phyloP scores from a whole-genome alignment of 1,140 invertebrate genomes.

The Papilio aristodemus region DNA sequence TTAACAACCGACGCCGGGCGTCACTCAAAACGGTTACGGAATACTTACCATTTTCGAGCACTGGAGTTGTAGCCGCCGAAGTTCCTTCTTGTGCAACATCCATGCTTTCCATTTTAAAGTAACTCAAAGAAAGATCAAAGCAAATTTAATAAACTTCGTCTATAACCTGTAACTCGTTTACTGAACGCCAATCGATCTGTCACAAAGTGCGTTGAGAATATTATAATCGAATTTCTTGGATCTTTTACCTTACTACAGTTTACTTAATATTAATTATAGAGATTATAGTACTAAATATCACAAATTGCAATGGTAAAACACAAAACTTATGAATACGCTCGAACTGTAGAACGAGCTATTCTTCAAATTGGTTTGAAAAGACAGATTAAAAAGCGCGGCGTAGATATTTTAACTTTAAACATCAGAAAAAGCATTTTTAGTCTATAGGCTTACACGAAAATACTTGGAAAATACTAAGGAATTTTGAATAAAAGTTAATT shows the following conservation, averaged over 20 bases:
- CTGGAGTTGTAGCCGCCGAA: conserved; percentile 64
- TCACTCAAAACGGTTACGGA: conserved; percentile 35
- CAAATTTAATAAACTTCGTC: conserved; percentile 51
- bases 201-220: conserved; percentile 39
- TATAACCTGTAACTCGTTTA: conserved; percentile 70
- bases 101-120: conserved; percentile 73
- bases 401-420: not conserved
- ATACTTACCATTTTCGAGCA: conserved; percentile 69
- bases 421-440: not conserved
- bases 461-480: too few species aligned
- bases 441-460: not conserved
- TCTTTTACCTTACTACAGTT: conserved; percentile 37
- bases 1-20: conserved; percentile 51
- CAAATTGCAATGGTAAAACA: conserved; percentile 45
- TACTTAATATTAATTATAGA: conserved; percentile 42
- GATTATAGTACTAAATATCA: conserved; percentile 50
- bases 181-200: conserved; percentile 69
- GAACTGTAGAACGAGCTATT: conserved; percentile 46
- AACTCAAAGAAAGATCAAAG: conserved; percentile 42
- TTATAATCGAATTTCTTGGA: conserved; percentile 36
- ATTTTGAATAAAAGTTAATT: too few species aligned
- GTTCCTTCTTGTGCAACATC: conserved; percentile 72
- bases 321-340: conserved; percentile 44
- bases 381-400: conserved; percentile 33
- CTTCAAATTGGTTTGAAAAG: conserved; percentile 44